Conservation (phyloP, 2,888 invertebrate species). For the Cerastoderma edule region DNA sequence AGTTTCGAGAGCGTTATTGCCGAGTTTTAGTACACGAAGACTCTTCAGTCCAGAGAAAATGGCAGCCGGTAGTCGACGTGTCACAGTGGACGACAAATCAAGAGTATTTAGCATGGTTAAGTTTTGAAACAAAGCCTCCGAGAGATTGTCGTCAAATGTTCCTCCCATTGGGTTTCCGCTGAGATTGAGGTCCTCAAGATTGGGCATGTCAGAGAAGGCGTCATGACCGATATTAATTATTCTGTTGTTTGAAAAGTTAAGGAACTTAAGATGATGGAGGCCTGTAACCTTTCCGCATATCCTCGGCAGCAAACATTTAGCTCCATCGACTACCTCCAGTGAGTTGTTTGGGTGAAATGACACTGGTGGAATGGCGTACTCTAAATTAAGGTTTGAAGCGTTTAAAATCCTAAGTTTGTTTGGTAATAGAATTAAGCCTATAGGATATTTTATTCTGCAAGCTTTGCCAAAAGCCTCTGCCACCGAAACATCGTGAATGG, state of each 20-base stretch:
- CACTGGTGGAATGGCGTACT: slow-evolving; percentile 23
- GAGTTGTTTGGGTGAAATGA: slow-evolving; percentile 29
- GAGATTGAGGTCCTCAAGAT: slow-evolving; percentile 22
- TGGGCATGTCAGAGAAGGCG: slow-evolving; percentile 27
- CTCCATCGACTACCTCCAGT: slow-evolving; percentile 24
- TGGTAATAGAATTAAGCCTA: slow-evolving; percentile 12
- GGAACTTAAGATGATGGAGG: slow-evolving; percentile 20
- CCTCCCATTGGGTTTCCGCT: slow-evolving; percentile 29
- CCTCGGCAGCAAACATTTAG: slow-evolving; percentile 17
- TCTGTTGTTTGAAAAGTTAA: slow-evolving; percentile 28
- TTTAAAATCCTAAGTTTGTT: slow-evolving; percentile 29
- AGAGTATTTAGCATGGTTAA: slow-evolving; percentile 8
- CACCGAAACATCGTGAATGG: no score
- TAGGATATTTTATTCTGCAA: not conserved
- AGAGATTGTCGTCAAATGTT: not conserved
- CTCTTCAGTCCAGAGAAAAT: slow-evolving; percentile 24
- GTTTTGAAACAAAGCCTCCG: slow-evolving; percentile 24
- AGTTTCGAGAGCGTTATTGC: slow-evolving; percentile 26
- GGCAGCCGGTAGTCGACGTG: slow-evolving; percentile 26
- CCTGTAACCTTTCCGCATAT: slow-evolving; percentile 30
- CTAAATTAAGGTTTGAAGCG: slow-evolving; percentile 13
- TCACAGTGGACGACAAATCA: slow-evolving; percentile 18
- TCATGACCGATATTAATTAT: slow-evolving; percentile 17
- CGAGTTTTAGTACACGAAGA: slow-evolving; percentile 15
- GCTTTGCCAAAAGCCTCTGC: no score